A percentile compares a stretch with the other conserved stretches of the same genome.
phyloP scores from a whole-genome alignment of 1,140 invertebrate species.

The Euwallacea fornicatus region DNA sequence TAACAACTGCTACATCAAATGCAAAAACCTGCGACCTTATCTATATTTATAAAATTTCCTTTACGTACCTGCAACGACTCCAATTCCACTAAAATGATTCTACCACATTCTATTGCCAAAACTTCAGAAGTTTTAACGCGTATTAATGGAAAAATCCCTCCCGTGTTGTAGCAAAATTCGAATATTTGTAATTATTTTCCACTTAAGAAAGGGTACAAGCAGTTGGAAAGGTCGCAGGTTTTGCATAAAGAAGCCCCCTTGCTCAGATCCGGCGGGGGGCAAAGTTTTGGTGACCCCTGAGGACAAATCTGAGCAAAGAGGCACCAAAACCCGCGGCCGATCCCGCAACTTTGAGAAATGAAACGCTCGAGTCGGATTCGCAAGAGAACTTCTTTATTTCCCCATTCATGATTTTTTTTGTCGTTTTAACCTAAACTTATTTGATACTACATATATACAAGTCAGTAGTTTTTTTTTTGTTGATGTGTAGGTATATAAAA shows the following conservation, averaged over 20 bases:
- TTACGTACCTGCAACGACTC: background rate
- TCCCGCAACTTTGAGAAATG: conserved; percentile 45
- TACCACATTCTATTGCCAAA: no score
- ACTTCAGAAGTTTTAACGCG: no score
- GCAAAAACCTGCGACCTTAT: conserved; percentile 33
- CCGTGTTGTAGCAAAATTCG: background rate
- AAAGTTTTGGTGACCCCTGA: conserved; percentile 71
- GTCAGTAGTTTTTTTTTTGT: conserved; percentile 7
- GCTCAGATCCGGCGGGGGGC: conserved; percentile 58
- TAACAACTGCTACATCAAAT: background rate
- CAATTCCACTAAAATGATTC: no score
- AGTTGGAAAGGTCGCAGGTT: conserved; percentile 45
- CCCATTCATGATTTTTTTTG: conserved; percentile 32
- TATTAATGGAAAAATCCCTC: no score
- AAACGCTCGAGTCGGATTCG: conserved; percentile 44
- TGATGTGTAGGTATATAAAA: conserved; percentile 2
- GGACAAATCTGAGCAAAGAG: conserved; percentile 53
- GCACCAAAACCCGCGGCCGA: conserved; percentile 55
- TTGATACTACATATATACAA: conserved; percentile 42
- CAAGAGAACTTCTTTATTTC: conserved; percentile 56
- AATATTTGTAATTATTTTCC: background rate
- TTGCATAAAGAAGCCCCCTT: conserved; percentile 53
- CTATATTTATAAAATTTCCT: background rate
- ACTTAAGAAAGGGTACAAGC: background rate
- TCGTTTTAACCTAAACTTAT: conserved; percentile 30